Base-by-base conservation (phyloP, 1,140 invertebrate genomes). In the Zophobas atratus region DNA sequence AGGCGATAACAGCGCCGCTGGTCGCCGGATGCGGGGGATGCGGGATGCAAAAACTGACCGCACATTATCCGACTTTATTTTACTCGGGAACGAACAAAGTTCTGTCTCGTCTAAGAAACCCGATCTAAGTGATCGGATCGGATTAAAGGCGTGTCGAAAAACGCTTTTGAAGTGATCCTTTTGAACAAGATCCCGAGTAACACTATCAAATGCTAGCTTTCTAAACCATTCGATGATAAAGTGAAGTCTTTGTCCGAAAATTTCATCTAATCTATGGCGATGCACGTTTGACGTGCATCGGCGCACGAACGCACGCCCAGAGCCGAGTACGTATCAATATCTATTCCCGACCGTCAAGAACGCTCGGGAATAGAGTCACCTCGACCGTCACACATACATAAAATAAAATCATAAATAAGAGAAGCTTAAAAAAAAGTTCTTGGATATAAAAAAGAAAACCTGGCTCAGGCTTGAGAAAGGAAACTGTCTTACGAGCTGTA, bases 101-200 rank as follows among this genome's bases (percentile, higher is more conserved):
- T 55, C 48, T 51, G 55, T 77, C 70, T 57, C 49, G 72, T 75
- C 76, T 51, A 63, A 77, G 76, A 77, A 77, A 77, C 76, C 70
- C 67, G 53, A 77, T 75, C 77, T 49, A 71, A 78, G 72, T 78
- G 60, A 78, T 78, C 72, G 55, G 77, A 78, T 78, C 72, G 60
- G 67, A 75, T 78, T 75, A 78, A 78, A 78, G 77, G 43, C 63
- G 60, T 78, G 72, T 78, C 72, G 55, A 63, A 78, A 78, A 78
- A 78, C 60, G 73, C 72, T 75, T 75, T 78, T 78, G 77, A 78
- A 78, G 77, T 75, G 77, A 78, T 78, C 77, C 73, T 75, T 78
- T 71, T 70, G 72, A 75, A 41, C 51, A 34, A 78, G 70, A 60
- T 57, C 55, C 53, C 38, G 32, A 51, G 63, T 77, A 77, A 77